Percentiles rank a stretch among this genome's conserved stretches.
These are phyloP conservation scores for Nephrocerus scutellatus DNA, from an alignment of 2,888 invertebrate species.

Conservation along the genomic window DNA sequence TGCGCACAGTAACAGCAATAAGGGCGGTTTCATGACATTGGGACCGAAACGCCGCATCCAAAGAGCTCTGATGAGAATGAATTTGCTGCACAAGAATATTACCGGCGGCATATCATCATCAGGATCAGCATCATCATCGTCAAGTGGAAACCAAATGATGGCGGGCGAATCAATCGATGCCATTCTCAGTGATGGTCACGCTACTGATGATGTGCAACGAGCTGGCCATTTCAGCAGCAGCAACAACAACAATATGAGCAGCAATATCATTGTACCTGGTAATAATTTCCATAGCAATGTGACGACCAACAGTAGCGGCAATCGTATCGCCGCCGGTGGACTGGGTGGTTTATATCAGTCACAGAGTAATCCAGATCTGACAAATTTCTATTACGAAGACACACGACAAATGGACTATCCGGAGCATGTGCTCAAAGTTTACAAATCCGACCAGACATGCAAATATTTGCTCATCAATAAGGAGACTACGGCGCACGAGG, in stretches of 20 bases:
- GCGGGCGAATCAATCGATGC: constrained; percentile 25
- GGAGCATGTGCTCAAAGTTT: constrained; percentile 95
- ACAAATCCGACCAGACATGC: constrained; percentile 93
- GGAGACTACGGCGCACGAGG: constrained; percentile 81
- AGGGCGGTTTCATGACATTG: constrained; percentile 78
- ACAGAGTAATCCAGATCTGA: constrained; percentile 83
- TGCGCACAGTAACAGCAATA: constrained; percentile 36
- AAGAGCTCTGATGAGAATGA: constrained; percentile 82
- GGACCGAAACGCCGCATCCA: constrained; percentile 78
- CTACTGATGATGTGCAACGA: no score
- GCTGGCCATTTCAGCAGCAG: no score
- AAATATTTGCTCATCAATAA: constrained; percentile 95
- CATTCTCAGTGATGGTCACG: constrained; percentile 48
- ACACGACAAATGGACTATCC: constrained; percentile 62
- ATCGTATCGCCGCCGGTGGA: constrained; percentile 33
- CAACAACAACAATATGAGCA: no score
- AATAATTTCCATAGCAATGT: no score
- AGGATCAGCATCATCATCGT: constrained; percentile 31
- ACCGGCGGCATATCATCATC: constrained; percentile 27
- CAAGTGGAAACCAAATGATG: constrained; percentile 11
- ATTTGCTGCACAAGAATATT: constrained; percentile 52
- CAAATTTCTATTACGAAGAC: constrained; percentile 65
- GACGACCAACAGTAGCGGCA: constrained; percentile 21
- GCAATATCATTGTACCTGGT: no score
- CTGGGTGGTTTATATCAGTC: constrained; percentile 69